A percentile compares a stretch with the other conserved stretches of the same genome.
These are phyloP conservation scores for Sipha flava DNA, from an alignment of 1,140 invertebrate species.

Conservation along the genomic window DNA sequence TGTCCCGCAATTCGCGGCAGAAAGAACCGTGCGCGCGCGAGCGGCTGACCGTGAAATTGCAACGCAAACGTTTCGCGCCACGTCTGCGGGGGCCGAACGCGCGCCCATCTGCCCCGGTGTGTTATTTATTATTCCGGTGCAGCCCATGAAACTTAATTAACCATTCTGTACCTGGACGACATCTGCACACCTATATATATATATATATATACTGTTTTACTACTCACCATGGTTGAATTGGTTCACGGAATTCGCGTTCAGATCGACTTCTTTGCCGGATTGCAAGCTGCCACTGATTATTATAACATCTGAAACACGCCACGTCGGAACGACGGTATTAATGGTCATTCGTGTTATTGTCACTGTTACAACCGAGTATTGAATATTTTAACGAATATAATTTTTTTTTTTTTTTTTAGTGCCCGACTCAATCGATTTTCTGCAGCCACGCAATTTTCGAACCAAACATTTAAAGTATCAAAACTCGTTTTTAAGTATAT, in stretches of 20 bases:
- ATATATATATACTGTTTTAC: not conserved
- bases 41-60: conserved; percentile 25
- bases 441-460: too few relatives aligned
- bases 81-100: not conserved
- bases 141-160: conserved; percentile 12
- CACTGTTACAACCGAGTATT: too few relatives aligned
- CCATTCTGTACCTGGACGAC: not conserved
- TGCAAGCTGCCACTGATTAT: not conserved
- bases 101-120: not conserved
- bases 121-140: not conserved
- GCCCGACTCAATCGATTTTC: too few relatives aligned
- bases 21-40: not conserved
- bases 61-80: not conserved
- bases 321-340: too few relatives aligned
- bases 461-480: too few relatives aligned
- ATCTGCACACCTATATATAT: too few relatives aligned
- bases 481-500: too few relatives aligned
- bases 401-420: too few relatives aligned
- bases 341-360: too few relatives aligned
- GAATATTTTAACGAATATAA: too few relatives aligned
- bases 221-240: conserved; percentile 16
- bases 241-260: conserved; percentile 9
- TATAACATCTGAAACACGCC: not conserved
- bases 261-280: not conserved
- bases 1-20: too few relatives aligned